Percentiles rank a stretch among this genome's conserved stretches.
Conservation (phyloP, 2,888 invertebrate species). For the Tiphia femorata region DNA sequence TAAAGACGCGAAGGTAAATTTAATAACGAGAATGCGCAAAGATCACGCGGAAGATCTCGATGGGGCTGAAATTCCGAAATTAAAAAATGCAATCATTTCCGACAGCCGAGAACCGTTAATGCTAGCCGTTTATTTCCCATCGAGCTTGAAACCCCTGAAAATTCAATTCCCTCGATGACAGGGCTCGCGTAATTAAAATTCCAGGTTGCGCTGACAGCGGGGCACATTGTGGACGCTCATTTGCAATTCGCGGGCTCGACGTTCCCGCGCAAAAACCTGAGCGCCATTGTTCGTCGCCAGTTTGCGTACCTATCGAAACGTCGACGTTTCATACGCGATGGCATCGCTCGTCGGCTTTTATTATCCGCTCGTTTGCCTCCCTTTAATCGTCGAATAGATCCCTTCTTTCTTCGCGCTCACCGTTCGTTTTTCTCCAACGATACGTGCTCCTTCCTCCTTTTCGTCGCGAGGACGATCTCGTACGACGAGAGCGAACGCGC, state of each 20-base stretch:
- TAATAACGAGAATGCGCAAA: too few species aligned
- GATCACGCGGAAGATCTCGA: too few species aligned
- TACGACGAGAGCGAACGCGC: conserved; percentile 33
- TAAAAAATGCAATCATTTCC: too few species aligned
- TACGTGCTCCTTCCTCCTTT: neutral
- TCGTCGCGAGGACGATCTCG: neutral
- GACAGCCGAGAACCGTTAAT: too few species aligned
- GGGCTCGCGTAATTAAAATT: too few species aligned
- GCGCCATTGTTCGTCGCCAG: conserved; percentile 12
- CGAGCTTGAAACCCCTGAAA: too few species aligned
- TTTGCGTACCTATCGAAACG: conserved; percentile 41
- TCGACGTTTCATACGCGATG: conserved; percentile 40
- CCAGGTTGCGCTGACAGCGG: neutral
- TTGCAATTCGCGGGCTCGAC: conserved; percentile 35
- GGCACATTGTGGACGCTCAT: conserved; percentile 20
- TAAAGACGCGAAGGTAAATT: too few species aligned
- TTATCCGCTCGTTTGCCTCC: conserved; percentile 12
- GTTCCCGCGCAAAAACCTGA: conserved; percentile 20
- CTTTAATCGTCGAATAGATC: neutral
- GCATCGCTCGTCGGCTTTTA: conserved; percentile 33
- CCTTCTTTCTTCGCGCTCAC: neutral
- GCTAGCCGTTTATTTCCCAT: too few species aligned
- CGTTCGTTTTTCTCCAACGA: neutral
- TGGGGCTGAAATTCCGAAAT: too few species aligned
- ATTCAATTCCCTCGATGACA: too few species aligned